Evolutionary conservation across 92 coral and sea anemone species (phyloP), one percentile per base, ranked within the genome.

Genomic region (Epizoanthus illoricatus): DNA sequence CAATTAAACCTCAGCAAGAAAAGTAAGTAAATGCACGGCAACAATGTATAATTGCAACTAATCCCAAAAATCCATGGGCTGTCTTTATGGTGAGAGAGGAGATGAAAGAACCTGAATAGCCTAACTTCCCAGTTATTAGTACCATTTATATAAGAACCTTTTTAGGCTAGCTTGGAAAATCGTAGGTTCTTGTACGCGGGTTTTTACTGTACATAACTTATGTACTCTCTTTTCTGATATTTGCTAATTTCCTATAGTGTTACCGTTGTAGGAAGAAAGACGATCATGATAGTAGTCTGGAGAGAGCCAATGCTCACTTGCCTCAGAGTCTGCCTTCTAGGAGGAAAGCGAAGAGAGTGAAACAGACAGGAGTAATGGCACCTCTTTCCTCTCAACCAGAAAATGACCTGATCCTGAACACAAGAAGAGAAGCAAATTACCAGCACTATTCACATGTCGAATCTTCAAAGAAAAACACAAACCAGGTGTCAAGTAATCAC

Each of bases 261-360:
- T 72, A 47, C 20, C 62, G 3, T 68, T 17, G 39, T 19, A 75
- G 81, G 81, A 60, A 75, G 49, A 60, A 12, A 59, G 81, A 60
- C 69, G 12, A 40, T 21, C 81, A 60, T 36, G 67, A 58, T 58
- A 0, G 10, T 60, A 59, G 75, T 56, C 7, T 47, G 42, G 75
- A 71, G 33, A 71, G 59, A 71, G 59, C 33, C 36, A 71, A 16
- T 71, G 59, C 57, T 2, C 23, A 41, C 16, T 12, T 47, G 11
- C 59, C 59, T 0, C 57, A 78, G 41, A 63, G 13, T 21, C 12
- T 78, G 20, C 82, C 71, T 13, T 78, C 82, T 12, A 78, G 71
- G 23, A 65, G 69, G 40, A 78, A 43, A 20, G 60, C 57, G 20
- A 62, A 61, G 24, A 62, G 47, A 78, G 23, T 20, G 7, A 13